Base-by-base conservation (phyloP, 2,113 vertebrate genomes). In the Anarhynchus alexandrinus region DNA sequence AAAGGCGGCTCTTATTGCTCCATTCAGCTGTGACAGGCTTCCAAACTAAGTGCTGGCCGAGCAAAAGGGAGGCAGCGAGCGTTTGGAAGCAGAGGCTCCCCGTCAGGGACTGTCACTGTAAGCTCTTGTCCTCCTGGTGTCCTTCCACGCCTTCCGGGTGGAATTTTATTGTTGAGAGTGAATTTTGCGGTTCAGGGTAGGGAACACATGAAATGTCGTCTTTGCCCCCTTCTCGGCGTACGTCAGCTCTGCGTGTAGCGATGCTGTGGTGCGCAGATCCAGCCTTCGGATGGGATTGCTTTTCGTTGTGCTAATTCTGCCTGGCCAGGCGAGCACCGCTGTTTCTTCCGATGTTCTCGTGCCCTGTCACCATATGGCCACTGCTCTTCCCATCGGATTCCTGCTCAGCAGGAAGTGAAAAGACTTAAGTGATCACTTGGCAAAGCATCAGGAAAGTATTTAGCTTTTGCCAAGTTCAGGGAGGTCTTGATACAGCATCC, bases 361-460 rank as follows among this genome's bases (percentile, higher is more conserved):
- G 40, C 27, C 38, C 73, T 71, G 43, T 54, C 84, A 70, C 40
- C 42, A 16, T 2, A 1, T 9, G 87, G 58, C 14, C 15, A 8
- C 52, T 47, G 22, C 57, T 55, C 17, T 86, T 82, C 51, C 67
- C 9, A 1, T 23, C 0, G 1, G 30, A 57, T 45, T 93, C 54
- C 69, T 55, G 3, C 65, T 59, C 65, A 45, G 61, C 59, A 72
- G 73, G 69, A 95, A 72, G 70, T 15, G 55, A 70, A 70, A 70
- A 52, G 51, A 34, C 42, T 86, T 36, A 57, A 80, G 25, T 7
- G 51, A 62, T 88, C 70, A 1, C 66, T 82, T 90, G 72, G 79
- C 92, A 81, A 92, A 92, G 72, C 22, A 26, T 42, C n/a, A 26
- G 51, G 45, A 55, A 96, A 74, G 32, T 51, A 38, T 90, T 86